These are phyloP conservation scores for Microtus pennsylvanicus DNA, from an alignment of 2,113 vertebrate genomes.

Conservation along the genomic window DNA sequence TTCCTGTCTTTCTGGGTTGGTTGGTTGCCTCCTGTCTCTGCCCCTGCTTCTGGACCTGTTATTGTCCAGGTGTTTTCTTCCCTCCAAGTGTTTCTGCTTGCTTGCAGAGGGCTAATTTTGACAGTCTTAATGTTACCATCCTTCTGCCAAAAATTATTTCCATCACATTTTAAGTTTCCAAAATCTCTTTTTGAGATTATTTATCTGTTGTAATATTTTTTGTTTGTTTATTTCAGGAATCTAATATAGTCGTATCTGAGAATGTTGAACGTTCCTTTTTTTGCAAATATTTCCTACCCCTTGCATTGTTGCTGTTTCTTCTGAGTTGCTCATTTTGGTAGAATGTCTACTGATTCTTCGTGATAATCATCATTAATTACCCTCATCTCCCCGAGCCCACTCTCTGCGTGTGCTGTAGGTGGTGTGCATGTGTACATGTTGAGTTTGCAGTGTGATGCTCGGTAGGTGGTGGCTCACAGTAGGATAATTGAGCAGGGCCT, in stretches of 20 bases:
- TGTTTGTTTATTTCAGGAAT: slow-evolving; percentile 20
- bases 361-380: not conserved
- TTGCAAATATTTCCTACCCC: not conserved
- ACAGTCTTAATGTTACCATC: not conserved
- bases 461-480: not conserved
- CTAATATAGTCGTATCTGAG: not conserved
- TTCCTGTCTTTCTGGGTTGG: slow-evolving; percentile 3
- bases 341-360: not conserved
- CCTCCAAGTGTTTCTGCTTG: not conserved
- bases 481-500: not conserved
- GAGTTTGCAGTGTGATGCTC: not conserved
- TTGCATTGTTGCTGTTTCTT: not conserved
- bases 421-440: no score
- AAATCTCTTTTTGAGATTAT: slow-evolving; percentile 23
- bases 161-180: slow-evolving; percentile 25
- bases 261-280: not conserved
- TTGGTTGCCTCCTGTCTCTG: not conserved
- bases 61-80: slow-evolving; percentile 13
- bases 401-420: not conserved
- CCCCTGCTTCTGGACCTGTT: not conserved
- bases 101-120: not conserved
- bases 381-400: not conserved
- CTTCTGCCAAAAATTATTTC: slow-evolving; percentile 41
- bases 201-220: not conserved
- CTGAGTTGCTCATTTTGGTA: slow-evolving; percentile 18